Base-by-base conservation (phyloP, 2,888 invertebrate species). In the Spicauda simplicius region DNA sequence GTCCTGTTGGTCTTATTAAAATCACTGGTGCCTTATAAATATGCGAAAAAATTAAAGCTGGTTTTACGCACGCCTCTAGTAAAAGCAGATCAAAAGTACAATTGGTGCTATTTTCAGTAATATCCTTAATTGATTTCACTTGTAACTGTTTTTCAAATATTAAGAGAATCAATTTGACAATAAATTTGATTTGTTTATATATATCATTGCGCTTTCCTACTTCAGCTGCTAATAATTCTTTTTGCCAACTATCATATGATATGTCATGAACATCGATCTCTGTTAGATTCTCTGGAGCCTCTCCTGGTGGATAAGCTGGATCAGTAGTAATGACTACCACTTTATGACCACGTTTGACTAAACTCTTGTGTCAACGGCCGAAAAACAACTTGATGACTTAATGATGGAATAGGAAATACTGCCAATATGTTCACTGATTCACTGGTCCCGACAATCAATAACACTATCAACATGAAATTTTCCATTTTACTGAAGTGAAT, bases 231-330 rank as follows among this genome's bases (percentile, higher is more conserved):
- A 71, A 6, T 2, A 65, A 25, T 5, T 54, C 37, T 0, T 76
- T 67, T 2, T 48, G 64, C 77, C 77, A 78, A 7, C 73, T 33
- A 3, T 71, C 54, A 25, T 82, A 82, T 0, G 83, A 80, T 4
- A 80, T 11, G 53, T 82, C 75, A 25, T 82, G 76, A 0, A 87
- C 64, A 53, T 87, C 79, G 1, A 92, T 86, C 76, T 91, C 88
- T 50, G n/a, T 41, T 10, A 30, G 1, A 58, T 62, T 61, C 14
- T 7, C 41, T 3, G 41, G 41, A 2, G 41, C 41, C 14, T 41
- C 41, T 14, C 41, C 41, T 41, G 12, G 12, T 14, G 14, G 41
- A 14, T 14, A 41, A 14, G 41, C 41, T 14, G 41, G 41, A 41
- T 41, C 41, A 14, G 41, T 12, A 14, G 41, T 41, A 14, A 41